Evolutionary conservation across 2,888 invertebrate genomes (phyloP).

Genomic region (Branchinecta sandiegonensis): DNA sequence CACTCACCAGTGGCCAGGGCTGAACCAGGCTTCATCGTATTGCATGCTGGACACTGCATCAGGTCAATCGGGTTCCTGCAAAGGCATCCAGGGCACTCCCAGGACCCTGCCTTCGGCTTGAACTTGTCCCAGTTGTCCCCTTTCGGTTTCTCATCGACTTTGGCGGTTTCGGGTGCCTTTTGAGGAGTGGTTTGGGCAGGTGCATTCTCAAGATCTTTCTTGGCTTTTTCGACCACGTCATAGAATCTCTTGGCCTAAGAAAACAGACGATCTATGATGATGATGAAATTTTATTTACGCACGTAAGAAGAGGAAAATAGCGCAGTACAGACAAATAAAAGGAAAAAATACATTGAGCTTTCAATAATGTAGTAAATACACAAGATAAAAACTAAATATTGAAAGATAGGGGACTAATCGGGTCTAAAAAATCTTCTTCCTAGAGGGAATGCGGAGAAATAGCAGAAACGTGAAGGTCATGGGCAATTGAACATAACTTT

Average conservation of each 20-base stretch:
- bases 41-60: conserved; percentile 39
- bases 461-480: too few species aligned
- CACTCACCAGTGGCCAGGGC: conserved; percentile 26
- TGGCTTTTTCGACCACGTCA: conserved; percentile 19
- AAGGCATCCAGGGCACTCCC: conserved; percentile 52
- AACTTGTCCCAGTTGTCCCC: conserved; percentile 32
- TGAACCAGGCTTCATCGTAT: conserved; percentile 22
- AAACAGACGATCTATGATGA: too few species aligned
- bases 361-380: too few species aligned
- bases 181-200: not conserved
- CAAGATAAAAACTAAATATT: too few species aligned
- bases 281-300: too few species aligned
- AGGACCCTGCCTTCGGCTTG: conserved; percentile 42
- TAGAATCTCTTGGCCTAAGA: conserved; percentile 19
- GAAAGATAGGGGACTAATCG: too few species aligned
- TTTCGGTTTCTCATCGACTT: not conserved
- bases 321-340: too few species aligned
- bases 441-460: too few species aligned
- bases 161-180: not conserved
- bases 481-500: too few species aligned
- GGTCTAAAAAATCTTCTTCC: too few species aligned
- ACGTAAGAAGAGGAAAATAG: too few species aligned
- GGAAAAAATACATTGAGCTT: too few species aligned
- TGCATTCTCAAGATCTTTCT: conserved; percentile 15
- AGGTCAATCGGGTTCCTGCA: conserved; percentile 42